Conservation (phyloP, 2,797 vertebrate species). For the Heteromormyrus szaboi region DNA sequence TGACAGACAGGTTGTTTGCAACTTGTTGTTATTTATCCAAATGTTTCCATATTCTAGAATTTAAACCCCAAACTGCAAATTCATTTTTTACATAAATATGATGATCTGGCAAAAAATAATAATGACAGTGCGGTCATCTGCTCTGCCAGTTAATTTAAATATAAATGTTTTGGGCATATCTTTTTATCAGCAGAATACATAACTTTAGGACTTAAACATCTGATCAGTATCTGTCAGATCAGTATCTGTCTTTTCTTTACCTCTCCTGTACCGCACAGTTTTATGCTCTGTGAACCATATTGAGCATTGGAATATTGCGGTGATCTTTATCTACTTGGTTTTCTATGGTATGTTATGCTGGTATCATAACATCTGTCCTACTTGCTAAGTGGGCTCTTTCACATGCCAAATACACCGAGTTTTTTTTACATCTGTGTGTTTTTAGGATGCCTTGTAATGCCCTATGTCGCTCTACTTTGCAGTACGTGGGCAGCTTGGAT, state of each 20-base stretch:
- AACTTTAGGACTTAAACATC: background rate
- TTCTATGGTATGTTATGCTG: background rate
- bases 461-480: slow-evolving; percentile 38
- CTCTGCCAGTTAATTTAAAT: background rate
- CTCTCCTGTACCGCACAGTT: background rate
- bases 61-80: background rate
- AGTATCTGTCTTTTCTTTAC: background rate
- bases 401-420: background rate
- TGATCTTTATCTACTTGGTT: background rate
- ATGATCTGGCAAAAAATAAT: background rate
- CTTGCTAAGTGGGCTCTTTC: background rate
- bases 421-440: background rate
- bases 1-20: background rate
- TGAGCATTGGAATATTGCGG: background rate
- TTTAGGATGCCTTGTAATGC: background rate
- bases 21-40: background rate
- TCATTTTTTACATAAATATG: background rate
- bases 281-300: background rate
- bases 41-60: background rate
- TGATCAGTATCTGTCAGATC: background rate
- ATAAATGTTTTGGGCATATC: background rate
- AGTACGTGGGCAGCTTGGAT: slow-evolving; percentile 86
- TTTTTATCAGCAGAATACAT: background rate
- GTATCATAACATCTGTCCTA: background rate
- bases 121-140: background rate